Conservation (phyloP, 1,140 invertebrate genomes). For the Aricia agestis region DNA sequence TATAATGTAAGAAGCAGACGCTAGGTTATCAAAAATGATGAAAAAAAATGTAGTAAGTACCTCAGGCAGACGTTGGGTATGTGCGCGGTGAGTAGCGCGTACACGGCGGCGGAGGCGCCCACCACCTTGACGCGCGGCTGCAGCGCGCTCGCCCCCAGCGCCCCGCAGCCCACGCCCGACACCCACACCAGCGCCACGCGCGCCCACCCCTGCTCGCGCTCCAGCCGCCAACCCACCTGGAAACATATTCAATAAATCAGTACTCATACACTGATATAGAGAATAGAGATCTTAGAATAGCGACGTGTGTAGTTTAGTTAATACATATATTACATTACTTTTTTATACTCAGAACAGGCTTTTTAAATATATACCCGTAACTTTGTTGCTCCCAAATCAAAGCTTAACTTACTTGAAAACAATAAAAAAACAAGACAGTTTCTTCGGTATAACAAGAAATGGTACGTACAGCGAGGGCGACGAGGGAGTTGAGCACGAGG, state of each 20-base stretch:
- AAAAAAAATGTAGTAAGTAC: conserved; percentile 28
- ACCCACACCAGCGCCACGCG: conserved; percentile 84
- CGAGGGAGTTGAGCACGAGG: conserved; percentile 54
- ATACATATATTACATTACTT: too few species aligned
- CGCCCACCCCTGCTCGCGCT: conserved; percentile 89
- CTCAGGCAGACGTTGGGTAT: conserved; percentile 89
- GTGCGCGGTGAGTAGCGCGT: conserved; percentile 93
- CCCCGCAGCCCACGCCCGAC: conserved; percentile 82
- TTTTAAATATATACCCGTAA: too few species aligned
- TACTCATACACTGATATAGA: too few species aligned
- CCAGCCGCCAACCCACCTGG: conserved; percentile 76
- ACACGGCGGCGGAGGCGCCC: conserved; percentile 96
- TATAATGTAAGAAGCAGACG: too few species aligned
- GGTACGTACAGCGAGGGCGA: conserved; percentile 55
- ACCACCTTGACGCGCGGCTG: conserved; percentile 88
- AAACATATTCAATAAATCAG: background rate
- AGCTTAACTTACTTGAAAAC: too few species aligned
- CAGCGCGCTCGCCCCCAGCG: conserved; percentile 85
- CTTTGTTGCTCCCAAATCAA: too few species aligned
- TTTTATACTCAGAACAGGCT: too few species aligned
- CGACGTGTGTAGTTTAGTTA: too few species aligned
- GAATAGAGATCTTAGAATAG: too few species aligned
- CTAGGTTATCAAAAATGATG: too few species aligned
- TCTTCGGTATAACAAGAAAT: too few species aligned
- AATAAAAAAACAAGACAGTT: too few species aligned